phyloP scores from a whole-genome alignment of 2,888 invertebrate species.

The Agapostemon virescens region DNA sequence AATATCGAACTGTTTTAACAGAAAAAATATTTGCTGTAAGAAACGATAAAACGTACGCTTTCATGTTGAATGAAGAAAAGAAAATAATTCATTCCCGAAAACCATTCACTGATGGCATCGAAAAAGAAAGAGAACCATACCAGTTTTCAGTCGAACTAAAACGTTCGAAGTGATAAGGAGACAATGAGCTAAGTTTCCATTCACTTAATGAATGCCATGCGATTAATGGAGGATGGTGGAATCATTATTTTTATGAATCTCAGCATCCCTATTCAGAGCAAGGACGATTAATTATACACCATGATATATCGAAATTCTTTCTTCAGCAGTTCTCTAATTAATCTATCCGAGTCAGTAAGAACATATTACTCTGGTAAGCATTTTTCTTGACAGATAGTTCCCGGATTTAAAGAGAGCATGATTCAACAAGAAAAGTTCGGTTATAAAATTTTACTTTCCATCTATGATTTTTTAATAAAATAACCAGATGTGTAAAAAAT shows the following conservation, averaged over 20 bases:
- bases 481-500: not conserved
- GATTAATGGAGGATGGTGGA: conserved; percentile 25
- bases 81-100: not conserved
- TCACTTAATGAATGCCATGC: conserved; percentile 30
- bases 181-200: conserved; percentile 28
- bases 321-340: conserved; percentile 23
- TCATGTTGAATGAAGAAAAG: not conserved
- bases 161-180: conserved; percentile 24
- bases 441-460: not conserved
- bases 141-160: not conserved
- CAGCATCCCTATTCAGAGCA: not conserved
- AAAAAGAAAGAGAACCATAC: conserved; percentile 4
- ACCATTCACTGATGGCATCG: not conserved
- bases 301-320: conserved; percentile 24
- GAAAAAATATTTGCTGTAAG: not conserved
- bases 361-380: conserved; percentile 6
- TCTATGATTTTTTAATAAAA: not conserved
- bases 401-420: not conserved
- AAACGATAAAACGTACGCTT: not conserved
- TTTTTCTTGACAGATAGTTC: not conserved
- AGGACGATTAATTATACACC: conserved; percentile 34
- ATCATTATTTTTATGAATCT: conserved; percentile 39
- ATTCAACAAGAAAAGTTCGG: not conserved
- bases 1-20: not conserved
- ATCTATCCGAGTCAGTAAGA: not conserved